A percentile compares a stretch with the other conserved stretches of the same genome.
Conservation (phyloP, 2,797 vertebrate species). For the Mallotus villosus region DNA sequence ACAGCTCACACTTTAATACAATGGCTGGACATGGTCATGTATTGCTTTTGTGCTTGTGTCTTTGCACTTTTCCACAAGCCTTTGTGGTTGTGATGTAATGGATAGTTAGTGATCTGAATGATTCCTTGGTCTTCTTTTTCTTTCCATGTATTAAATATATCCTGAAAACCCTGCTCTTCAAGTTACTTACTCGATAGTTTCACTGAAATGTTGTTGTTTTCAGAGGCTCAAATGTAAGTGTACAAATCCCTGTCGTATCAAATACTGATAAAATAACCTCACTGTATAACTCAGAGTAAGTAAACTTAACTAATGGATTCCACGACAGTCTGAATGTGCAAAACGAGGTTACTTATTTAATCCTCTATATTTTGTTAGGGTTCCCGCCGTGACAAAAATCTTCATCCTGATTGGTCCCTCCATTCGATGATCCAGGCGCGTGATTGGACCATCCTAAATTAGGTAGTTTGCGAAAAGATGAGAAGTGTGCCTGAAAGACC, state of each 20-base stretch:
- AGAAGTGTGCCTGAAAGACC: constrained; percentile 57
- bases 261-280: too few species aligned
- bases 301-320: background rate
- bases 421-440: background rate
- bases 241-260: too few species aligned
- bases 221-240: too few species aligned
- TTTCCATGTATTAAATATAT: too few species aligned
- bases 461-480: constrained; percentile 29
- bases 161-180: too few species aligned
- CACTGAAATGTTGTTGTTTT: too few species aligned
- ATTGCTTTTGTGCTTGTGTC: background rate
- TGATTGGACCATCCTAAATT: constrained; percentile 35
- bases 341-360: background rate
- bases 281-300: too few species aligned
- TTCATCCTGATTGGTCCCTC: constrained; percentile 31
- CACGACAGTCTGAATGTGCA: background rate
- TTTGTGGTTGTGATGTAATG: too few species aligned
- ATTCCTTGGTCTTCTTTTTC: too few species aligned
- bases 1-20: background rate
- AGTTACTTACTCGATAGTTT: too few species aligned
- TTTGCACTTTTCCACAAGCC: background rate
- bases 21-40: background rate
- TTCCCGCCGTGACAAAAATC: background rate
- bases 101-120: too few species aligned
- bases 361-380: background rate